These are phyloP conservation scores for Liasis olivaceus DNA, from an alignment of 2,797 vertebrate genomes.

Conservation along the genomic window DNA sequence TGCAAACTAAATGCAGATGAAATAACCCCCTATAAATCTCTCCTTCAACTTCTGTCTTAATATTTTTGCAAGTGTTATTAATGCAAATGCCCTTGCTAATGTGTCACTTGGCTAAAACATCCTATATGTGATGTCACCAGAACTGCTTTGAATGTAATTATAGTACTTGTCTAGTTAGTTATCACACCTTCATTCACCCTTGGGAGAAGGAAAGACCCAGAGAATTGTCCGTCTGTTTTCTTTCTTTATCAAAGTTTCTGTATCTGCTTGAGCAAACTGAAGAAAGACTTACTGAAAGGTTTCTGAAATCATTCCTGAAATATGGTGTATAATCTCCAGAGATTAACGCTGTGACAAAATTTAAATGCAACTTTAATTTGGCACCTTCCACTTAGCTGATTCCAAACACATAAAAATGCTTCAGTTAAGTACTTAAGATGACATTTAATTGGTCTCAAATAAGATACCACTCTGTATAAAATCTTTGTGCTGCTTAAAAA, in stretches of 20 bases:
- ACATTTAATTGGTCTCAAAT: conserved; percentile 61
- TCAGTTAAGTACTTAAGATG: conserved; percentile 62
- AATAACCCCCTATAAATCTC: background rate
- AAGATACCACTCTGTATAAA: conserved; percentile 51
- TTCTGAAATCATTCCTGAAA: conserved; percentile 57
- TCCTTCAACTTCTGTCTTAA: background rate
- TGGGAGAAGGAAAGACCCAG: conserved; percentile 11
- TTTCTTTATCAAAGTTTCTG: conserved; percentile 36
- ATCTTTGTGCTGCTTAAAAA: conserved; percentile 56
- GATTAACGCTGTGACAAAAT: conserved; percentile 63
- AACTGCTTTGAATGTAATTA: conserved; percentile 52
- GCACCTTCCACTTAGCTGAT: conserved; percentile 63
- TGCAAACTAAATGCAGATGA: background rate
- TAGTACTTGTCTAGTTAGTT: conserved; percentile 44
- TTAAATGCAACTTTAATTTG: conserved; percentile 64
- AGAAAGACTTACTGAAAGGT: conserved; percentile 48
- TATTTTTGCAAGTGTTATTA: conserved; percentile 25
- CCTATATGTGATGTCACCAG: conserved; percentile 50
- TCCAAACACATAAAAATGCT: conserved; percentile 46
- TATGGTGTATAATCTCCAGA: conserved; percentile 50
- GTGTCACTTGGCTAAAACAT: conserved; percentile 36
- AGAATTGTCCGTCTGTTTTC: conserved; percentile 42
- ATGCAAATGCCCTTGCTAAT: conserved; percentile 28
- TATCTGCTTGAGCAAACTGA: conserved; percentile 45
- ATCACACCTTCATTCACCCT: conserved; percentile 44